Conservation (phyloP, 2,888 invertebrate genomes). For the Linnaemya vulpina region DNA sequence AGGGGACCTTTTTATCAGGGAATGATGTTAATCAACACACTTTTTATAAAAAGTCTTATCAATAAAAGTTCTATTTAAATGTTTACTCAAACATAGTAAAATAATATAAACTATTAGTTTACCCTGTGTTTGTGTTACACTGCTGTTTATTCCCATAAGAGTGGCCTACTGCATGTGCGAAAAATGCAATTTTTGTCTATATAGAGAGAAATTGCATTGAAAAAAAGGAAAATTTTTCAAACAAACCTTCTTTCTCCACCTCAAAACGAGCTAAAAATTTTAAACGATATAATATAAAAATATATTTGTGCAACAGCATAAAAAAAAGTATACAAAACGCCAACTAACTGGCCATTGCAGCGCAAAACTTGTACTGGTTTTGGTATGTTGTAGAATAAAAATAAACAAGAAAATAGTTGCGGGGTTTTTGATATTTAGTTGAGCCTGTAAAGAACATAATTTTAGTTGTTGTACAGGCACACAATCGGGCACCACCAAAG, state of each 20-base stretch:
- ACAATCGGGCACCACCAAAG: constrained; percentile 1
- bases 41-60: too few relatives aligned
- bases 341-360: constrained; percentile 47
- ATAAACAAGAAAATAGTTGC: constrained; percentile 26
- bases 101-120: too few relatives aligned
- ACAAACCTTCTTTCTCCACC: neutral
- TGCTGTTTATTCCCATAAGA: neutral
- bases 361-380: constrained; percentile 12
- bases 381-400: neutral
- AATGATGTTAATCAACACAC: too few relatives aligned
- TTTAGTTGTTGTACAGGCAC: constrained; percentile 35
- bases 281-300: constrained; percentile 55
- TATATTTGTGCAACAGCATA: constrained; percentile 26
- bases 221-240: constrained; percentile 16
- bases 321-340: constrained; percentile 23
- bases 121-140: constrained; percentile 18
- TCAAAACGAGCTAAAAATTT: constrained; percentile 35
- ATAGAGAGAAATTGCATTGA: constrained; percentile 67
- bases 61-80: too few relatives aligned
- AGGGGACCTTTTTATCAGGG: too few relatives aligned
- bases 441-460: constrained; percentile 47
- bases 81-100: too few relatives aligned
- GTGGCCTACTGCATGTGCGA: constrained; percentile 52
- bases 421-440: constrained; percentile 61
- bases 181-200: constrained; percentile 67